Evolutionary conservation across 92 coral and sea anemone species (phyloP).

Genomic region (Zoanthus gigantus): DNA sequence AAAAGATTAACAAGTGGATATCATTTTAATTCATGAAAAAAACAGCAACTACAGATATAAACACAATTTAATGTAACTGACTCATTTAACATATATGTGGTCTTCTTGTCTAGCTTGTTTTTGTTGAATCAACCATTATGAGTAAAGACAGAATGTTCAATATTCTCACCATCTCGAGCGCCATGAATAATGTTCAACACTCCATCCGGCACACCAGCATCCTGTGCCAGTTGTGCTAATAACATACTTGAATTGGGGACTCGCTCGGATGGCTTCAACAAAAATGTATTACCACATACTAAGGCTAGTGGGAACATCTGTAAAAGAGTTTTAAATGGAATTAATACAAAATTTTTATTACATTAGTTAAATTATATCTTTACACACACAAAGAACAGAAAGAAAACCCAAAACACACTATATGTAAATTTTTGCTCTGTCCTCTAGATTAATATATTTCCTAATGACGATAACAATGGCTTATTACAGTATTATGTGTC

Average conservation of each 20-base stretch:
- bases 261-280: slow-evolving; percentile 94
- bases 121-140: background rate
- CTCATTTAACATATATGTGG: no score
- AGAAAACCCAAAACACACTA: no score
- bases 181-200: slow-evolving; percentile 95
- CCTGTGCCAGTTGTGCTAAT: slow-evolving; percentile 93
- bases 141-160: background rate
- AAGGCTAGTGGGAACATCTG: slow-evolving; percentile 98
- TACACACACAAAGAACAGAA: no score
- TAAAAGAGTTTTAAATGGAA: background rate
- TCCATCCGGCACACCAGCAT: slow-evolving; percentile 98
- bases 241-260: slow-evolving; percentile 95
- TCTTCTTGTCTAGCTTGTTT: no score
- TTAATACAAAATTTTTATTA: no score
- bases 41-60: no score
- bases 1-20: no score
- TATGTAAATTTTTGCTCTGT: no score
- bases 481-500: background rate
- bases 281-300: slow-evolving; percentile 94
- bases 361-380: no score
- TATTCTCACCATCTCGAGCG: slow-evolving; percentile 76
- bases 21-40: no score
- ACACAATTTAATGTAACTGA: no score
- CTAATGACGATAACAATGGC: background rate
- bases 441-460: no score